These are phyloP conservation scores for Prosapia bicincta DNA, from an alignment of 2,888 invertebrate genomes.

Conservation along the genomic window DNA sequence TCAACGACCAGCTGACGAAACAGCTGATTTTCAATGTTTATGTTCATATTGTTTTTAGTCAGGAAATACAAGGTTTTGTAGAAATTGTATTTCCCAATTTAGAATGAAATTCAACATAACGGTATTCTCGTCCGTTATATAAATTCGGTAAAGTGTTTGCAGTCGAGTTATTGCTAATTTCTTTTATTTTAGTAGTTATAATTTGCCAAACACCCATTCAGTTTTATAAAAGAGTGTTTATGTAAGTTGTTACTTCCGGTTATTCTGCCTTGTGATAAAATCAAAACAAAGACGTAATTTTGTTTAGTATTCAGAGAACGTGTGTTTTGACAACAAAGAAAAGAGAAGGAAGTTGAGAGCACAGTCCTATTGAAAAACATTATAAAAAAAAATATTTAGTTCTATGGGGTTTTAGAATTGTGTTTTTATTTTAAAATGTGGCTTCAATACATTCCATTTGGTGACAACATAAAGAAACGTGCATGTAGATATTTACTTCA, in stretches of 20 bases:
- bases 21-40: neutral
- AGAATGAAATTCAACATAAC: neutral
- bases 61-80: neutral
- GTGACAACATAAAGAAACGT: constrained; percentile 80
- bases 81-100: neutral
- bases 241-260: neutral
- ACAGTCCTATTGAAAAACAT: neutral
- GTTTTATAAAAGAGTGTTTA: neutral
- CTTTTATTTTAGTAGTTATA: too few relatives aligned
- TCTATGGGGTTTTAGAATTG: neutral
- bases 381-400: neutral
- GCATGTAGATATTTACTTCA: constrained; percentile 89
- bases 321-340: neutral
- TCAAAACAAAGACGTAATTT: neutral
- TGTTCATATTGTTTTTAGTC: neutral
- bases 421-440: constrained; percentile 1
- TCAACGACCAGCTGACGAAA: neutral
- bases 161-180: too few relatives aligned
- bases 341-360: constrained; percentile 56
- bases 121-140: neutral
- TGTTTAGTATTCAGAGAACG: neutral
- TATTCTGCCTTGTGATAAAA: neutral
- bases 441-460: constrained; percentile 22
- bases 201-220: too few relatives aligned
- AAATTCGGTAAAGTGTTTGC: too few relatives aligned